Evolutionary conservation across 2,113 vertebrate genomes (phyloP).

Genomic region (Oryzias javanicus): DNA sequence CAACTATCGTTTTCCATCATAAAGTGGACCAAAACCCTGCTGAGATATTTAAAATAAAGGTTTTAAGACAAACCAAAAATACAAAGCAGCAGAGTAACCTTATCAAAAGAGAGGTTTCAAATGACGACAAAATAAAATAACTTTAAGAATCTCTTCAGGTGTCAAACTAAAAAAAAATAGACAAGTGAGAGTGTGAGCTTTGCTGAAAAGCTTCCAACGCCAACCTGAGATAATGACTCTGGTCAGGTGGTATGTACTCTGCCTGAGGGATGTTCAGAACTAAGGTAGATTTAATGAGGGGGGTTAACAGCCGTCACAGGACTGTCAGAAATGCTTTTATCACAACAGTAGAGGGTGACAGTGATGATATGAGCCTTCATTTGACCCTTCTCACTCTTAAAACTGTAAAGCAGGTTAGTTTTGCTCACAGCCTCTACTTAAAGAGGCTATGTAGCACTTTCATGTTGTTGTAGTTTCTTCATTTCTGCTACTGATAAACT

Average conservation of each 20-base stretch:
- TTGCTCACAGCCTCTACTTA: not conserved
- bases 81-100: not conserved
- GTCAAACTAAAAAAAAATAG: not conserved
- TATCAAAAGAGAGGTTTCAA: not conserved
- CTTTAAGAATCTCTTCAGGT: not conserved
- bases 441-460: not conserved
- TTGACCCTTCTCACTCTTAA: not conserved
- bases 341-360: not conserved
- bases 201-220: not conserved
- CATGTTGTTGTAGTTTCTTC: not conserved
- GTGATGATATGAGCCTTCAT: not conserved
- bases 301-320: not conserved
- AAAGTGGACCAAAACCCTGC: too few relatives aligned
- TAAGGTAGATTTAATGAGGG: not conserved
- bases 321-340: conserved; percentile 3
- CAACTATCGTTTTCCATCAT: too few relatives aligned
- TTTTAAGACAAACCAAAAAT: not conserved
- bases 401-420: not conserved
- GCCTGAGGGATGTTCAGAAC: not conserved
- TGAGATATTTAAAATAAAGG: not conserved
- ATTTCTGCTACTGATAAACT: not conserved
- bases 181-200: not conserved
- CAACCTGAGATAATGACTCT: not conserved
- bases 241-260: conserved; percentile 1
- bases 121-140: not conserved